Evolutionary conservation across 1,140 invertebrate genomes (phyloP).

Genomic region (Paralvinella palmiformis): DNA sequence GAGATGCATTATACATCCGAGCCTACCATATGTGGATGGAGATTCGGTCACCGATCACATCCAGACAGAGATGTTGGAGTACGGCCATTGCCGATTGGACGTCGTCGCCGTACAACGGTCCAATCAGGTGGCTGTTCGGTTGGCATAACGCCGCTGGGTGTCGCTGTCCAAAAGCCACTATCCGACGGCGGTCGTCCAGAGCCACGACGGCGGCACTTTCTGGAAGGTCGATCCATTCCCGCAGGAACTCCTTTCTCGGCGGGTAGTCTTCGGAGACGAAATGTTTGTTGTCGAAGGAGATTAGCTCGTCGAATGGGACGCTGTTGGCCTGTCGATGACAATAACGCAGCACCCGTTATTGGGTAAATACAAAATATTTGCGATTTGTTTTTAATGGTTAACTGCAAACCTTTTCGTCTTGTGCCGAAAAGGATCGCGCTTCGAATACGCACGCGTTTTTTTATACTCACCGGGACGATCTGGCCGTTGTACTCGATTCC

Average conservation of each 20-base stretch:
- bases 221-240: not conserved
- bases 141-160: not conserved
- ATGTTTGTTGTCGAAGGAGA: slow-evolving; percentile 7
- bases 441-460: too few relatives aligned
- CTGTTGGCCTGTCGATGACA: not conserved
- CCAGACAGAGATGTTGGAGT: not conserved
- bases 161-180: not conserved
- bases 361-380: too few relatives aligned
- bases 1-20: not conserved
- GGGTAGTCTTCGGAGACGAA: slow-evolving; percentile 1
- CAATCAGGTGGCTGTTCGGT: not conserved
- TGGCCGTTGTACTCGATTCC: not conserved
- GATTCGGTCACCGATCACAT: not conserved
- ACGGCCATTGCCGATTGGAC: not conserved
- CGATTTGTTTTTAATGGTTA: too few relatives aligned
- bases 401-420: too few relatives aligned
- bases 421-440: too few relatives aligned
- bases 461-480: not conserved
- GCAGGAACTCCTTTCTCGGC: slow-evolving; percentile 5
- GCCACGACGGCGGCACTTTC: not conserved
- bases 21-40: not conserved
- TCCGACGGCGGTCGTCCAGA: not conserved
- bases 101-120: slow-evolving; percentile 8
- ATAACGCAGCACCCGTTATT: too few relatives aligned
- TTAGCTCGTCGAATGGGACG: not conserved